Evolutionary conservation across 2,888 invertebrate genomes (phyloP), one percentile per base, ranked within the genome.

Genomic region (Onthophagus sagittarius): DNA sequence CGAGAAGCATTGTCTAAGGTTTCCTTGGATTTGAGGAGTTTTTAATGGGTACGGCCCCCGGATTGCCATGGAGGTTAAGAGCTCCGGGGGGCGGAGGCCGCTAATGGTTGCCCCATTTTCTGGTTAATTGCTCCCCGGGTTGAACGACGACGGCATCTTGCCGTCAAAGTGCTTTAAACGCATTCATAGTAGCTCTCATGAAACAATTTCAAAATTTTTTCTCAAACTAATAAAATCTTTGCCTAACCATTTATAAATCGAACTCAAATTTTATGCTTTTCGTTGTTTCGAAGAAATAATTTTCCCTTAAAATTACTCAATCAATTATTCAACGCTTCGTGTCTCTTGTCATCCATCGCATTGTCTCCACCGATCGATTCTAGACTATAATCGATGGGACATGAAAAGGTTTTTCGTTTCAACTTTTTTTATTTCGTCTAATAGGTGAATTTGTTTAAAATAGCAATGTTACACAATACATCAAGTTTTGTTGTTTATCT

Each of bases 101-200:
- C 62, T 72, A 69, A 62, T 69, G 62, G 69, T 69, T 53, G 71
- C 3, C 14, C n/a, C 70, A 15, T 62, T 62, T 39, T 4, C 39
- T n/a, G 64, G 39, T 64, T 23, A 39, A 11, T 15, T 13, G 62
- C 11, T 53, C 14, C 32, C 23, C 9, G 39, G 39, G 39, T 53
- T 53, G 39, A 53, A 53, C 39, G 39, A 53, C 39, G 39, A 53
- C 39, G 39, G 23, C 23, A 23, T 2, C 23, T 23, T 23, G 23
- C 74, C 72, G 75, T 74, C 77, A 75, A 75, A 72, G 74, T 73
- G 74, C 71, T 69, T 75, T 76, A 72, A 23, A 23, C 23, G 23
- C 23, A 23, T 23, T 23, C 23, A 23, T 23, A 23, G 23, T 23
- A 23, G 23, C 23, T 23, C 23, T 23, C 3, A 23, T 23, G 23